Percentiles rank a stretch among this genome's conserved stretches.
Conservation (phyloP, 1,140 invertebrate species). For the Scaptodrosophila lebanonensis region DNA sequence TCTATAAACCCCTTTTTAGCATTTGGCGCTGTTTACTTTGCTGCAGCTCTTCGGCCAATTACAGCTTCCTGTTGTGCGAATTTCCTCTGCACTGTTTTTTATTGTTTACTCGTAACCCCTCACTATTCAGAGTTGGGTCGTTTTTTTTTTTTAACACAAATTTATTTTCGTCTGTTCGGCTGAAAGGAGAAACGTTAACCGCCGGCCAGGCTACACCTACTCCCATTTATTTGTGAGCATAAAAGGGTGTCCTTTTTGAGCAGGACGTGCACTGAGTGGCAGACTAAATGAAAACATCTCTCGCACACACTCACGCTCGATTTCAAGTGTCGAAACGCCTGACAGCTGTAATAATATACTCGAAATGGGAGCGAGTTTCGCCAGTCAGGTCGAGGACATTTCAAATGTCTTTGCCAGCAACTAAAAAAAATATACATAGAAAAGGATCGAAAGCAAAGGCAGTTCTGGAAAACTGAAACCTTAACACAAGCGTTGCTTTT, state of each 20-base stretch:
- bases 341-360: slow-evolving; percentile 70
- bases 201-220: slow-evolving; percentile 21
- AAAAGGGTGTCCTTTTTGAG: slow-evolving; percentile 17
- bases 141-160: slow-evolving; percentile 20
- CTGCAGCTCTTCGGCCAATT: slow-evolving; percentile 54
- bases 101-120: too few relatives aligned
- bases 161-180: slow-evolving; percentile 12
- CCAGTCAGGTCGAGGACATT: too few relatives aligned
- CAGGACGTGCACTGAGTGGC: neutral
- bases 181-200: slow-evolving; percentile 26
- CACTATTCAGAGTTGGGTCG: too few relatives aligned
- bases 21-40: slow-evolving; percentile 26
- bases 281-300: slow-evolving; percentile 51
- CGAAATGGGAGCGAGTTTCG: slow-evolving; percentile 41
- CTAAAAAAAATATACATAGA: too few relatives aligned
- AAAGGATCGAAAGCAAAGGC: too few relatives aligned
- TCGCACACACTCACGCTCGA: slow-evolving; percentile 46
- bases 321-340: slow-evolving; percentile 68
- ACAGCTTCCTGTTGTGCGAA: slow-evolving; percentile 65
- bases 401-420: slow-evolving; percentile 8
- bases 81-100: slow-evolving; percentile 26
- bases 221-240: slow-evolving; percentile 1
- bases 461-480: too few relatives aligned
- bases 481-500: too few relatives aligned
- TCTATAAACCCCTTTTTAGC: slow-evolving; percentile 19